Evolutionary conservation across 2,113 vertebrate genomes (phyloP), one percentile per base, ranked within the genome.

Genomic region (Sakesphorus luctuosus): DNA sequence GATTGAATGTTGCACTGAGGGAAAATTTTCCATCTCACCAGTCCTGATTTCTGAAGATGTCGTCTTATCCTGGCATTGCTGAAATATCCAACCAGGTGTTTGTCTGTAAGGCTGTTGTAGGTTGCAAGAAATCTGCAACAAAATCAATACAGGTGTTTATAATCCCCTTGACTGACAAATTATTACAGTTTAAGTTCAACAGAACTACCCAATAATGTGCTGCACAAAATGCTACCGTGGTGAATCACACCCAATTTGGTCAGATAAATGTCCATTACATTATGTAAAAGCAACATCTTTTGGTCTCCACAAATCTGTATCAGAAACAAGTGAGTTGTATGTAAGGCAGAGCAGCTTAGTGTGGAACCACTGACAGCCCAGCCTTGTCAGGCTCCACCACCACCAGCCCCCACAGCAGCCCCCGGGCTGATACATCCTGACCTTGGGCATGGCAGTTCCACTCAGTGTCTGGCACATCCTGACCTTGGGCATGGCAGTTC

Each of bases 81-180:
- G 97, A 99, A 99, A 94, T 99, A 99, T 36, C 98, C 98, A 16
- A 95, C 94, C 50, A 99, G 97, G 93, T 99, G 99, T 97, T 98
- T 99, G 97, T 99, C 99, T 3, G 98, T 99, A 18, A 99, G 98
- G 72, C 99, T 99, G 87, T 99, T 99, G 93, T 99, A 99, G n/a
- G 97, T 97, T 33, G 98, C 97, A 74, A 99, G 97, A 28, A 98
- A 97, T 61, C 99, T 99, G 96, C 46, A 97, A 94, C 28, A 35
- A 93, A 94, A 52, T 31, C 82, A 84, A 58, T 33, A 52, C 49
- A 49, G 65, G 68, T 17, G 31, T 40, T 56, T 36, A 36, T 53
- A 47, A 92, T 10, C 18, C n/a, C 17, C 16, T 11, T 68, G 62
- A 44, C 15, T 58, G 35, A 24, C n/a, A 74, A 44, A 36, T 26